phyloP scores from a whole-genome alignment of 2,888 invertebrate species.

The Caradrina kadenii region DNA sequence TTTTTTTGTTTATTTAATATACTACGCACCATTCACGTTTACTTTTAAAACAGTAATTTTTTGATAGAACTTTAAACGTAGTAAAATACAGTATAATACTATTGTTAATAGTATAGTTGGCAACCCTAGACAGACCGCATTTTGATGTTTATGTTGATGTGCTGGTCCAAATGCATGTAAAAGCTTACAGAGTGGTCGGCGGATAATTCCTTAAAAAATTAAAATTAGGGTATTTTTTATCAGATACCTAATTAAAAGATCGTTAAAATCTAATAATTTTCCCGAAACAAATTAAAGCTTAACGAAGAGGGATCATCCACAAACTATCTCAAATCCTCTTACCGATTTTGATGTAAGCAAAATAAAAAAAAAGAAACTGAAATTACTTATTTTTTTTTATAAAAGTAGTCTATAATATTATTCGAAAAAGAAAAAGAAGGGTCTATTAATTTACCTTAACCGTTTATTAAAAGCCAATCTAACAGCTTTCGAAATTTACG shows the following conservation, averaged over 20 bases:
- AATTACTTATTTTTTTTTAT: not conserved
- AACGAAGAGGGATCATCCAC: constrained; percentile 29
- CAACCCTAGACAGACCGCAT: constrained; percentile 21
- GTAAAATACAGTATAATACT: too few relatives aligned
- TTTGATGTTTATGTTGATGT: constrained; percentile 20
- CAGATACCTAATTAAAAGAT: too few relatives aligned
- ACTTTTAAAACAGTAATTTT: too few relatives aligned
- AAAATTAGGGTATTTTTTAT: too few relatives aligned
- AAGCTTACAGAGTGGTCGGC: not conserved
- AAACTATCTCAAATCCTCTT: constrained; percentile 3
- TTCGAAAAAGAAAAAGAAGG: not conserved
- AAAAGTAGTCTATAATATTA: constrained; percentile 5
- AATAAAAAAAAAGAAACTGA: not conserved
- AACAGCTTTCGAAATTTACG: not conserved
- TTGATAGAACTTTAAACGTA: too few relatives aligned
- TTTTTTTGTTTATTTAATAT: too few relatives aligned
- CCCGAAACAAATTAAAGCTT: not conserved
- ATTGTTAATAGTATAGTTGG: too few relatives aligned
- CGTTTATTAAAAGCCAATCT: not conserved
- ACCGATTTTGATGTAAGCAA: not conserved
- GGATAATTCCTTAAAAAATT: constrained; percentile 6
- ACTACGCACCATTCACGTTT: too few relatives aligned
- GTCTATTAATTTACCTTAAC: not conserved
- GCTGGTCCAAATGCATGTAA: constrained; percentile 1
- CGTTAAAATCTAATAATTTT: not conserved